Evolutionary conservation across 2,888 invertebrate species (phyloP).

Genomic region (Coelinius sp.): DNA sequence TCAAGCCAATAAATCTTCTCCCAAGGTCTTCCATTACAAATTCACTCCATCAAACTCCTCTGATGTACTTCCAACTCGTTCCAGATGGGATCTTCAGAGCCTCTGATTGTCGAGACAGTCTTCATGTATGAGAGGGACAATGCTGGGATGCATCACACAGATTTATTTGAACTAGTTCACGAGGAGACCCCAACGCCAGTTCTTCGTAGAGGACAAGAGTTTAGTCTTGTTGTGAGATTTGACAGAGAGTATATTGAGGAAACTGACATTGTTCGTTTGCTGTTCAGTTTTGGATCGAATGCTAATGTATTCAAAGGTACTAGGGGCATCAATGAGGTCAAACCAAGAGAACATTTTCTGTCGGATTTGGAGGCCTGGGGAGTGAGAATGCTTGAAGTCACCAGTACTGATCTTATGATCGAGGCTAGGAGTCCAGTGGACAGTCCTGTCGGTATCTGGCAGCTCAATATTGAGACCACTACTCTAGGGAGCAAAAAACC

Average conservation of each 20-base stretch:
- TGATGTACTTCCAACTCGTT: neutral
- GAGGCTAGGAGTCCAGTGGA: slow-evolving; percentile 79
- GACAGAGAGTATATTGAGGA: slow-evolving; percentile 75
- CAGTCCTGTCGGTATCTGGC: slow-evolving; percentile 80
- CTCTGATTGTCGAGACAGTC: slow-evolving; percentile 74
- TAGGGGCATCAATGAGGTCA: slow-evolving; percentile 70
- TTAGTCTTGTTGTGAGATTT: slow-evolving; percentile 79
- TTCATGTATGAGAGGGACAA: slow-evolving; percentile 81
- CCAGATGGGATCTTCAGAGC: slow-evolving; percentile 66
- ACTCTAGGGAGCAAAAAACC: slow-evolving; percentile 67
- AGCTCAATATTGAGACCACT: slow-evolving; percentile 76
- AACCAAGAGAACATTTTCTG: slow-evolving; percentile 56
- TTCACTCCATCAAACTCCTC: neutral
- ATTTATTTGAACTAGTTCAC: slow-evolving; percentile 79
- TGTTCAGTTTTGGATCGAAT: slow-evolving; percentile 77
- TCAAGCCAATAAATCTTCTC: neutral
- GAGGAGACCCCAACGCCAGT: slow-evolving; percentile 78
- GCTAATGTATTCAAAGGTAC: slow-evolving; percentile 75
- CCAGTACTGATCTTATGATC: slow-evolving; percentile 59
- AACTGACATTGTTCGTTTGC: slow-evolving; percentile 77
- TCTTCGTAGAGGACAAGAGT: slow-evolving; percentile 81
- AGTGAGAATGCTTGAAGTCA: slow-evolving; percentile 63
- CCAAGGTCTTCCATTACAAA: neutral
- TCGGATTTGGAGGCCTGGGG: slow-evolving; percentile 69
- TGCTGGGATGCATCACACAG: slow-evolving; percentile 78